These are phyloP conservation scores for Campoplex capitator DNA, from an alignment of 2,888 invertebrate genomes.

Conservation along the genomic window DNA sequence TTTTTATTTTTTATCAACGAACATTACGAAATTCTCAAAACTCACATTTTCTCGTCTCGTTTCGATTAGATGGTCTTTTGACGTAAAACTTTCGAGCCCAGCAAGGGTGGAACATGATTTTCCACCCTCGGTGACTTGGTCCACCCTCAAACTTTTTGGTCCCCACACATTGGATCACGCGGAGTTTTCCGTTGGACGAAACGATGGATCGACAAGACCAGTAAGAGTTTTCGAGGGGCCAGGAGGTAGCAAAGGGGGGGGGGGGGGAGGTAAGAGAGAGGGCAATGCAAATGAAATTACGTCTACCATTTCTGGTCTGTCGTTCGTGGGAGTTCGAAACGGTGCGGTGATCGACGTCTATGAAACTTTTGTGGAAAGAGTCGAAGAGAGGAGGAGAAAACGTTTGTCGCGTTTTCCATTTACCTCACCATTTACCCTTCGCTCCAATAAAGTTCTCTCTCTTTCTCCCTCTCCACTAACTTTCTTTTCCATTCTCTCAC, in stretches of 20 bases:
- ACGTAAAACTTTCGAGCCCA: conserved; percentile 8
- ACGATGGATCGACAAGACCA: conserved; percentile 16
- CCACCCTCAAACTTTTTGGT: conserved; percentile 43
- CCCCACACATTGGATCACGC: background rate
- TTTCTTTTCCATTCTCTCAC: conserved; percentile 2
- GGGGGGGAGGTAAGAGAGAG: background rate
- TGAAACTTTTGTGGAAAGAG: background rate
- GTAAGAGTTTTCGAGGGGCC: conserved; percentile 8
- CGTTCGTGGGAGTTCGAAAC: conserved; percentile 26
- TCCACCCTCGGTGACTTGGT: conserved; percentile 25
- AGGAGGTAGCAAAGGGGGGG: background rate
- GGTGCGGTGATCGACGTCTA: conserved; percentile 49
- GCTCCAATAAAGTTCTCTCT: background rate
- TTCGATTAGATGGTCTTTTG: conserved; percentile 32
- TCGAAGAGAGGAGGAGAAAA: background rate
- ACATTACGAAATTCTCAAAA: background rate
- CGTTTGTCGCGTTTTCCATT: conserved; percentile 32
- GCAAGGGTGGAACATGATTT: conserved; percentile 1
- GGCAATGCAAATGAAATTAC: conserved; percentile 78
- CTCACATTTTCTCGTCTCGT: conserved; percentile 23
- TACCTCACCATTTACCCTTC: conserved; percentile 19
- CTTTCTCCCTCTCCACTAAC: background rate
- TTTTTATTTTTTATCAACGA: background rate
- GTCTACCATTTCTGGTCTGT: conserved; percentile 65
- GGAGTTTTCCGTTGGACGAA: conserved; percentile 13